phyloP scores from a whole-genome alignment of 2,797 vertebrate species.

The Eremophila alpestris region DNA sequence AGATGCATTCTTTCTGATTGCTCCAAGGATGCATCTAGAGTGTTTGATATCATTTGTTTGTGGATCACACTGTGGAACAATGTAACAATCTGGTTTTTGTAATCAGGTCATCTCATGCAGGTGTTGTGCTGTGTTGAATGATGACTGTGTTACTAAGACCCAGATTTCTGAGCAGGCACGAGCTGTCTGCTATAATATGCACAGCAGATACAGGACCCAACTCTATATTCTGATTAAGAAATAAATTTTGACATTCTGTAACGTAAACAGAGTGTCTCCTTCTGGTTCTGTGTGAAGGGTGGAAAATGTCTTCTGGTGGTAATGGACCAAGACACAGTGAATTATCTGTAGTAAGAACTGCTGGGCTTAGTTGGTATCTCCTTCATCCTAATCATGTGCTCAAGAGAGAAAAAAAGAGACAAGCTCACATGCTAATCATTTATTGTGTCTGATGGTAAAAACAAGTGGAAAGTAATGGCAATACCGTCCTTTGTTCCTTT shows the following conservation, averaged over 20 bases:
- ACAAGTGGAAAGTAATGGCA: background rate
- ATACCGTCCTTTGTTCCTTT: background rate
- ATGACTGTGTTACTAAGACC: background rate
- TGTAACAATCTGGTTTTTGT: background rate
- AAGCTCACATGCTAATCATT: background rate
- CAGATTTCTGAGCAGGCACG: background rate
- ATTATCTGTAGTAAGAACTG: background rate
- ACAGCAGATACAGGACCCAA: background rate
- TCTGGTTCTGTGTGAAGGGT: background rate
- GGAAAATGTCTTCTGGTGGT: background rate
- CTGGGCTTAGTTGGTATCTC: background rate
- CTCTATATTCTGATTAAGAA: background rate
- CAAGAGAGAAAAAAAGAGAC: background rate
- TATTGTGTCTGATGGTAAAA: background rate
- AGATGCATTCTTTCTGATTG: background rate
- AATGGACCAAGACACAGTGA: background rate
- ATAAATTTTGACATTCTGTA: background rate
- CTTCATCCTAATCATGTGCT: background rate
- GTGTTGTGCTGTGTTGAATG: background rate
- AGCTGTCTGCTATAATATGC: background rate
- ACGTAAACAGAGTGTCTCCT: background rate
- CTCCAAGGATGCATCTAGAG: background rate
- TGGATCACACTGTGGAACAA: background rate
- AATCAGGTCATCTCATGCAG: background rate
- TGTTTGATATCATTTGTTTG: background rate